These are phyloP conservation scores for Darevskia nairensis DNA, from an alignment of 2,797 vertebrate species.

Conservation along the genomic window DNA sequence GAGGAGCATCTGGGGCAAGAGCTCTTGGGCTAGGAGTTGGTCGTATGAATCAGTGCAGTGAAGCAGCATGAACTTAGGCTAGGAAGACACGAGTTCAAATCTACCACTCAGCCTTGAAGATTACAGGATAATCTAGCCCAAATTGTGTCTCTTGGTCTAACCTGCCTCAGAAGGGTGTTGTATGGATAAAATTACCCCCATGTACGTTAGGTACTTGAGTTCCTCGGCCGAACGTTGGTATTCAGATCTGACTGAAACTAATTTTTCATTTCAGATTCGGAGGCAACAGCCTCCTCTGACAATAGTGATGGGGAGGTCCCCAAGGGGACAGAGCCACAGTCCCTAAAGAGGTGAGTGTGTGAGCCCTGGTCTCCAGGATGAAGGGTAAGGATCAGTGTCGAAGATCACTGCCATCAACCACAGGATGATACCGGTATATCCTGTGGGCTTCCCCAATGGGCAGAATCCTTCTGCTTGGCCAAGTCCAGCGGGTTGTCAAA, in stretches of 20 bases:
- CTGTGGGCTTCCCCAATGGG: neutral
- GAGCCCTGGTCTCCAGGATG: neutral
- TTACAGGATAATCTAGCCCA: neutral
- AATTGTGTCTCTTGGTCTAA: neutral
- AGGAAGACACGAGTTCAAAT: neutral
- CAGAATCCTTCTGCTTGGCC: neutral
- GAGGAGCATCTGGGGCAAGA: neutral
- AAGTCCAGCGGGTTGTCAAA: neutral
- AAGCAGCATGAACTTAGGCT: too few relatives aligned
- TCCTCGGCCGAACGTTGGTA: neutral
- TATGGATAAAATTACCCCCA: neutral
- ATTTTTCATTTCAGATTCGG: conserved; percentile 82
- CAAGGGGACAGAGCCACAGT: conserved; percentile 84
- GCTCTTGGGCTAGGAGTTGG: neutral
- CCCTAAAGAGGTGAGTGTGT: conserved; percentile 84
- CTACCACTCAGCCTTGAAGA: neutral
- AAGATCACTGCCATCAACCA: too few relatives aligned
- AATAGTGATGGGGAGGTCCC: conserved; percentile 89
- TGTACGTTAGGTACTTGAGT: too few relatives aligned
- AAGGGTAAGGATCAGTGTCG: too few relatives aligned
- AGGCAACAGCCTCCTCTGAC: conserved; percentile 92
- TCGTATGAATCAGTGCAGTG: neutral
- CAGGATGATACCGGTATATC: neutral
- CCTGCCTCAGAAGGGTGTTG: neutral
- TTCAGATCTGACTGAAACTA: neutral